Evolutionary conservation across 1,140 invertebrate genomes (phyloP).

Genomic region (Lasioglossum albipes): DNA sequence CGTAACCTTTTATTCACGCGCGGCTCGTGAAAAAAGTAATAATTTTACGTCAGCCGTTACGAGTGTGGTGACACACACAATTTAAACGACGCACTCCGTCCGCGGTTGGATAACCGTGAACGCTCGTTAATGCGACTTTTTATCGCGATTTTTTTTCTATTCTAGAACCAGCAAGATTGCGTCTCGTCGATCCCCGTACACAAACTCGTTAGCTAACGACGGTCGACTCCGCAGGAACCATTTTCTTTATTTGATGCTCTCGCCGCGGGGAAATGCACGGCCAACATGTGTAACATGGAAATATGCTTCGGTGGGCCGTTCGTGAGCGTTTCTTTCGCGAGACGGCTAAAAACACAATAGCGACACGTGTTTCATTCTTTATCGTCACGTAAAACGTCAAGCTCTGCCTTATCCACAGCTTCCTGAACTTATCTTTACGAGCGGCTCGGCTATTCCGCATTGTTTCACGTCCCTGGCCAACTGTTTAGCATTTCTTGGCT

Average conservation of each 20-base stretch:
- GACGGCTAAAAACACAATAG: background rate
- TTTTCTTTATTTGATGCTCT: background rate
- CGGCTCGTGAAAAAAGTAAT: no score
- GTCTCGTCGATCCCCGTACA: no score
- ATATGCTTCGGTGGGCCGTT: background rate
- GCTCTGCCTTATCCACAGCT: constrained; percentile 3
- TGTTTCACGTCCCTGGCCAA: constrained; percentile 2
- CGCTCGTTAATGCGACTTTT: no score
- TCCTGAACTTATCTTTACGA: constrained; percentile 12
- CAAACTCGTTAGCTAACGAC: background rate
- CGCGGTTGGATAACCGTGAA: no score
- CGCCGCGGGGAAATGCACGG: background rate
- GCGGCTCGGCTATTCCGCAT: constrained; percentile 1
- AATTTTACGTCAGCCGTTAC: no score
- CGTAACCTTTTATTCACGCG: no score
- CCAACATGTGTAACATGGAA: background rate
- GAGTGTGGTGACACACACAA: no score
- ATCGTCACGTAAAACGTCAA: constrained; percentile 9
- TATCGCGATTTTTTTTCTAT: no score
- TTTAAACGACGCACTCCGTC: no score
- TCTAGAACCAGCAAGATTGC: no score
- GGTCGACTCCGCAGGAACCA: background rate
- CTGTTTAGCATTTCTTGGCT: background rate
- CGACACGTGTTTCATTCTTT: constrained; percentile 15
- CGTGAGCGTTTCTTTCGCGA: background rate